A percentile compares a stretch with the other conserved stretches of the same genome.
phyloP scores from a whole-genome alignment of 2,113 vertebrate species.

The Boulengerochromis microlepis region DNA sequence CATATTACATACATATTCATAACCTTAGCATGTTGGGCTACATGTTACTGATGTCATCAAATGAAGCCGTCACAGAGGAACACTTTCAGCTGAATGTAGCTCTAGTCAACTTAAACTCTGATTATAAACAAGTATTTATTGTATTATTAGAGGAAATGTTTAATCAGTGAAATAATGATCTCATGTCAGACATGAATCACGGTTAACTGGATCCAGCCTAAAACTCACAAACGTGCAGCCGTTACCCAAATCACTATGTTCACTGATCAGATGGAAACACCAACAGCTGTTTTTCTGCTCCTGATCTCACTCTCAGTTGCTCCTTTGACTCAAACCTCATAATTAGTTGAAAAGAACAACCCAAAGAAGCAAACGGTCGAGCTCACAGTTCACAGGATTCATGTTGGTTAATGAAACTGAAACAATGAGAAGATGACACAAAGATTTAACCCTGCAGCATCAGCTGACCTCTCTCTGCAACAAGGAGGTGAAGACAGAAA shows the following conservation, averaged over 20 bases:
- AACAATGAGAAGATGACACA: background rate
- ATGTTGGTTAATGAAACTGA: background rate
- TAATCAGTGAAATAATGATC: background rate
- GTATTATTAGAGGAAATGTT: background rate
- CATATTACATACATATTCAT: background rate
- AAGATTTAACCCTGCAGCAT: background rate
- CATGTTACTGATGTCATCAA: background rate
- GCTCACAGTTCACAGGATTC: background rate
- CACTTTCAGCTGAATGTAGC: background rate
- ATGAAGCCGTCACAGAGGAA: background rate
- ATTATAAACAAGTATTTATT: background rate
- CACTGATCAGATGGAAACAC: background rate
- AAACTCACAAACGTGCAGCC: background rate
- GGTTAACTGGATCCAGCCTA: background rate
- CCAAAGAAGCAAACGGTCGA: background rate
- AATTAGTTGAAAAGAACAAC: background rate
- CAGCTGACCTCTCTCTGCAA: background rate
- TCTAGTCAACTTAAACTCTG: background rate
- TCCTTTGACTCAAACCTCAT: background rate
- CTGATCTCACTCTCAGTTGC: background rate
- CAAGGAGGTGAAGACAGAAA: background rate
- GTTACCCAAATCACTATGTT: background rate
- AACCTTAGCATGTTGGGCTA: background rate
- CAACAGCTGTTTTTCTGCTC: background rate
- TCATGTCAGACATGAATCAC: background rate